Conservation (phyloP, 2,113 vertebrate species). For the Eubucco bourcierii region DNA sequence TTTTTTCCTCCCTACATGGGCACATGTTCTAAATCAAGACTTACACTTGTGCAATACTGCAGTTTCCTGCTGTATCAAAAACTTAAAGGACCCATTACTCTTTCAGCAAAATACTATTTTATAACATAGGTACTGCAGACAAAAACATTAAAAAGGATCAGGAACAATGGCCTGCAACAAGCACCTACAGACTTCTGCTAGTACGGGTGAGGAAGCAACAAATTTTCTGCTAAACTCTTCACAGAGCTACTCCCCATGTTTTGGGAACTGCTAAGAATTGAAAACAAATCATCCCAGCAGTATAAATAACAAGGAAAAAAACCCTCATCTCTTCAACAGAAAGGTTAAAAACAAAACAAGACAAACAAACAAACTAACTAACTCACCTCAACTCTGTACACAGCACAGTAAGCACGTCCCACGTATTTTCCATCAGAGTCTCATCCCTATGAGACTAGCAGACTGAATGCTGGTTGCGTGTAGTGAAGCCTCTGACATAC, state of each 20-base stretch:
- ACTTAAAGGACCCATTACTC: not conserved
- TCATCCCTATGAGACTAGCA: not conserved
- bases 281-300: not conserved
- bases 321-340: not conserved
- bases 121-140: not conserved
- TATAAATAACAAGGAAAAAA: not conserved
- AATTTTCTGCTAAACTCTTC: not conserved
- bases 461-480: fast-evolving
- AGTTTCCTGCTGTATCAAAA: not conserved
- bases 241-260: not conserved
- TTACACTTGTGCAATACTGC: not conserved
- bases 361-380: too few relatives aligned
- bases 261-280: not conserved
- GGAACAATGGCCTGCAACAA: not conserved
- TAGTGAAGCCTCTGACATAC: not conserved
- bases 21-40: not conserved
- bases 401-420: not conserved
- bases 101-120: not conserved
- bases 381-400: not conserved
- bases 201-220: not conserved
- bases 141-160: not conserved
- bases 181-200: not conserved
- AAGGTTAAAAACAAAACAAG: not conserved
- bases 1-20: fast-evolving
- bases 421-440: not conserved